Evolutionary conservation across 1,140 invertebrate genomes (phyloP).

Genomic region (Aphelenchoides fujianensis): DNA sequence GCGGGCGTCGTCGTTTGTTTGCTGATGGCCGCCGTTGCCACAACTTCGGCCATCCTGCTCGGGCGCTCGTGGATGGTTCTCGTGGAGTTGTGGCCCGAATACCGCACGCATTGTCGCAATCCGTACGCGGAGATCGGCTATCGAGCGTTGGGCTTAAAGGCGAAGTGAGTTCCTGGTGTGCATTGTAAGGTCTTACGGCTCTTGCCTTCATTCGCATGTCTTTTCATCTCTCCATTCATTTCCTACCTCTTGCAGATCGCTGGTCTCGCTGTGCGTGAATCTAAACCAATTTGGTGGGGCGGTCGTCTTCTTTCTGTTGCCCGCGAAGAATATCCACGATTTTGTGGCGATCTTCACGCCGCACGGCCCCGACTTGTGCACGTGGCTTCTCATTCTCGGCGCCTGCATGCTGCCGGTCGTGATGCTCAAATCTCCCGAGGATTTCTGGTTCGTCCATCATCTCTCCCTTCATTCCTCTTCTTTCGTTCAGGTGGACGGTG

Average conservation of each 20-base stretch:
- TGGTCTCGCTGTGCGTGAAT: conserved; percentile 45
- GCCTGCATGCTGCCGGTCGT: conserved; percentile 69
- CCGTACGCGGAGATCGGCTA: conserved; percentile 72
- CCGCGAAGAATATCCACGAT: conserved; percentile 66
- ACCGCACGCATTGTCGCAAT: conserved; percentile 68
- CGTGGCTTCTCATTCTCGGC: conserved; percentile 70
- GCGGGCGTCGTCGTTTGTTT: conserved; percentile 42
- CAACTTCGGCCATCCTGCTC: conserved; percentile 62
- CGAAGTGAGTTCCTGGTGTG: conserved; percentile 65
- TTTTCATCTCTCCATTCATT: not conserved
- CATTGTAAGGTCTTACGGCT: not conserved
- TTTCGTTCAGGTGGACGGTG: conserved; percentile 37
- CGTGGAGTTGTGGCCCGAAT: conserved; percentile 69
- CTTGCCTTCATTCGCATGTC: conserved; percentile 40
- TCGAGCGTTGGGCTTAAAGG: conserved; percentile 68
- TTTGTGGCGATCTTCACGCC: conserved; percentile 67
- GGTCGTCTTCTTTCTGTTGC: conserved; percentile 72
- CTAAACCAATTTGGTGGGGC: conserved; percentile 72
- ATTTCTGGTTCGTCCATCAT: conserved; percentile 68
- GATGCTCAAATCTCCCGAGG: conserved; percentile 73
- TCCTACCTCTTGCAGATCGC: conserved; percentile 55
- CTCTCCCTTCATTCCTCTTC: not conserved
- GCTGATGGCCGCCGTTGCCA: conserved; percentile 21
- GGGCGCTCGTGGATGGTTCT: conserved; percentile 73
- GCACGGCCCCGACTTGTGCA: conserved; percentile 67